A percentile compares a stretch with the other conserved stretches of the same genome.
Conservation (phyloP, 2,888 invertebrate species). For the Aphrophora alni region DNA sequence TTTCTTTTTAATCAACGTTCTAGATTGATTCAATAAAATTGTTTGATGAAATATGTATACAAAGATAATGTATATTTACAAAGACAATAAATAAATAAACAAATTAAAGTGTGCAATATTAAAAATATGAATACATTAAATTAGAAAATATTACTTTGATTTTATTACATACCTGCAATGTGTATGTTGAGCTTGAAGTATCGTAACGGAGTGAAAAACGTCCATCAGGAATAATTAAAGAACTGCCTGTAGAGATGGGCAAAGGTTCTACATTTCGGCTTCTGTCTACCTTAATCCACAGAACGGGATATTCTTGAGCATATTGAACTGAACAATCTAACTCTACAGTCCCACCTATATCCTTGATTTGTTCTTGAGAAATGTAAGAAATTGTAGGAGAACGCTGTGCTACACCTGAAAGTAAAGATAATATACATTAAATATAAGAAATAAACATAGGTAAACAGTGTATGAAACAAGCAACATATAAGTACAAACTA, state of each 20-base stretch:
- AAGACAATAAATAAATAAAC: too few species aligned
- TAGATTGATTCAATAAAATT: too few species aligned
- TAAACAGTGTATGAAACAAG: too few species aligned
- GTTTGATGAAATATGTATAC: too few species aligned
- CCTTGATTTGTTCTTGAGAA: constrained; percentile 89
- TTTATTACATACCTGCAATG: constrained; percentile 71
- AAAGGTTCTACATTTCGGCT: constrained; percentile 70
- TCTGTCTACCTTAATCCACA: constrained; percentile 76
- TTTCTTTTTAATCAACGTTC: too few species aligned
- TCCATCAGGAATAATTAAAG: constrained; percentile 83
- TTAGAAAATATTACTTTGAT: too few species aligned
- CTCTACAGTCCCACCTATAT: constrained; percentile 89
- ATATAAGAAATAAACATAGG: too few species aligned
- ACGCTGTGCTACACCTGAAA: constrained; percentile 68
- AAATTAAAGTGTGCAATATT: too few species aligned
- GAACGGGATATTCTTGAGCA: constrained; percentile 83
- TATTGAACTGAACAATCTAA: constrained; percentile 90
- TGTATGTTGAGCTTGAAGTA: constrained; percentile 79
- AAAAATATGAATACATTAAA: too few species aligned
- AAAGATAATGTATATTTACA: too few species aligned
- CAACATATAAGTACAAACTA: too few species aligned
- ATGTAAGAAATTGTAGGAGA: constrained; percentile 91
- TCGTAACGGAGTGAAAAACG: constrained; percentile 83
- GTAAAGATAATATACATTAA: not conserved
- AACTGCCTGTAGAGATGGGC: constrained; percentile 82